These are phyloP conservation scores for Pentamera pediparva DNA, from an alignment of 53 echinoderm and acorn worm genomes.

Conservation along the genomic window DNA sequence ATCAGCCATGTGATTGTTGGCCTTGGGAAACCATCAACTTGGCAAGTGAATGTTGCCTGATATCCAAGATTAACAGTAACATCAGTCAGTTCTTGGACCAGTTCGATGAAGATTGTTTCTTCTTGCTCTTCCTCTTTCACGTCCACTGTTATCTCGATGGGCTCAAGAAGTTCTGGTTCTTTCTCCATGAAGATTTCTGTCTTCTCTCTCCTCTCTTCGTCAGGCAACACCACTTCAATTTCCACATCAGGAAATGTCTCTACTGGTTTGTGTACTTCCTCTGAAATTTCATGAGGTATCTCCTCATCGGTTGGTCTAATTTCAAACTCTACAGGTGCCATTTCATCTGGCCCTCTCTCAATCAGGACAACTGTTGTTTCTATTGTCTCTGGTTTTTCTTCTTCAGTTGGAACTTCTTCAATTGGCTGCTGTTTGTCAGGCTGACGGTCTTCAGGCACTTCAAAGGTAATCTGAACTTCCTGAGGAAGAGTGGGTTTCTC, in stretches of 20 bases:
- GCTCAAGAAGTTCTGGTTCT: slow-evolving; percentile 36
- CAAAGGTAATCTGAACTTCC: slow-evolving; percentile 19
- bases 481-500: slow-evolving; percentile 28
- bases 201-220: slow-evolving; percentile 20
- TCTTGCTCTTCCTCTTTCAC: slow-evolving; percentile 38
- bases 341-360: neutral
- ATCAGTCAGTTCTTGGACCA: slow-evolving; percentile 44
- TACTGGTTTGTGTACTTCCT: slow-evolving; percentile 15
- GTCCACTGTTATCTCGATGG: slow-evolving; percentile 44
- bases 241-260: slow-evolving; percentile 34
- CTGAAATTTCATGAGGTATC: slow-evolving; percentile 6
- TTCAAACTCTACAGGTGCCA: neutral
- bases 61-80: slow-evolving; percentile 42
- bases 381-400: slow-evolving; percentile 9
- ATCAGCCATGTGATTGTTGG: slow-evolving; percentile 53
- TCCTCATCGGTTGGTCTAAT: neutral
- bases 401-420: neutral
- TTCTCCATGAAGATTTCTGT: slow-evolving; percentile 9
- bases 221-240: slow-evolving; percentile 19
- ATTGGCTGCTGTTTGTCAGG: slow-evolving; percentile 22
- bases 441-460: slow-evolving; percentile 3
- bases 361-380: neutral
- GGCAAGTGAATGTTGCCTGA: slow-evolving; percentile 40
- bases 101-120: slow-evolving; percentile 40
- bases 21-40: slow-evolving; percentile 49